phyloP scores from a whole-genome alignment of 2,113 vertebrate genomes.

The Pluvialis apricaria region DNA sequence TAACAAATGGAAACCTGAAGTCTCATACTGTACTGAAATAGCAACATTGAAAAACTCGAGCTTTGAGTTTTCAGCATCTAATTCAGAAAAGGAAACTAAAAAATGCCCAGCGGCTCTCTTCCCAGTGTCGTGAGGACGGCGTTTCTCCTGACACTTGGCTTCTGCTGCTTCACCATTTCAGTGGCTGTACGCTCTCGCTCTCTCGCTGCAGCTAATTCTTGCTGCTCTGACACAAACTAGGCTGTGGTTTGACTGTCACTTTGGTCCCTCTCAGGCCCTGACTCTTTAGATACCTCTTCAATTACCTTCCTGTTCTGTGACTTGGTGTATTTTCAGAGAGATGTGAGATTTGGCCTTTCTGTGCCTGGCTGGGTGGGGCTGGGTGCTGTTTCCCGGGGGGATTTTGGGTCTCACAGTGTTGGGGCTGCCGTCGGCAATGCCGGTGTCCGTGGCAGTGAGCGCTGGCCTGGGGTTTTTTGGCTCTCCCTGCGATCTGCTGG shows the following conservation, averaged over 20 bases:
- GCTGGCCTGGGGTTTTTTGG: neutral
- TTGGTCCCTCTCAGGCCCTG: neutral
- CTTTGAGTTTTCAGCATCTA: neutral
- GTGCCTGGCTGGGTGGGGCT: neutral
- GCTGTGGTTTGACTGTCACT: rapidly evolving
- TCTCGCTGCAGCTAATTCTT: neutral
- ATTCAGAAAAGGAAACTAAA: neutral
- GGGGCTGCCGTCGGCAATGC: rapidly evolving
- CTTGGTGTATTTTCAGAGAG: neutral
- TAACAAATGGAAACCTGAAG: neutral
- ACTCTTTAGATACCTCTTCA: rapidly evolving
- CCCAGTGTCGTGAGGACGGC: rapidly evolving
- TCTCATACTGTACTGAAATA: neutral
- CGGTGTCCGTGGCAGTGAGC: rapidly evolving
- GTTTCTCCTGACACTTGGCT: rapidly evolving
- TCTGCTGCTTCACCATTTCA: neutral
- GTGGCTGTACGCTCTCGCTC: neutral
- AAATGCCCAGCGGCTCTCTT: neutral
- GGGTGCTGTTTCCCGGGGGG: rapidly evolving
- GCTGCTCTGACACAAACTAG: no score
- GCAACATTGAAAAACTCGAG: neutral
- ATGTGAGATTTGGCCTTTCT: rapidly evolving
- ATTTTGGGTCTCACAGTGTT: rapidly evolving
- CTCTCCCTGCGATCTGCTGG: rapidly evolving
- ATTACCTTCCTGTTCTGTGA: neutral